Base-by-base conservation (phyloP, 2,113 vertebrate genomes). In the Myanophis thanlyinensis region DNA sequence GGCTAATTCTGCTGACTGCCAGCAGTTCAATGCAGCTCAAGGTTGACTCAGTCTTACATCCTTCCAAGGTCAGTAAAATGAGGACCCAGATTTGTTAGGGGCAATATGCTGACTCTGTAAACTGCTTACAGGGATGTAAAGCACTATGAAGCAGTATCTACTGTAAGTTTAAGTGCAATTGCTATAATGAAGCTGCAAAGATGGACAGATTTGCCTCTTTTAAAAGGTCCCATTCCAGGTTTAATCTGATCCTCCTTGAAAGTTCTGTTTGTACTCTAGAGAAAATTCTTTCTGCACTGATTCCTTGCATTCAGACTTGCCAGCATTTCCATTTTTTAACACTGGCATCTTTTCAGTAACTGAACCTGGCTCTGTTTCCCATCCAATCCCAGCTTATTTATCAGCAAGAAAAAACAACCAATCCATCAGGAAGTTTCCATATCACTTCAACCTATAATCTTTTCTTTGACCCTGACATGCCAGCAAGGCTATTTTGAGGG, bases 281-380 rank as follows among this genome's bases (percentile, higher is more conserved):
- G 18, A 80, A 80, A 44, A 40, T 49, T 59, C 48, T 90, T 93
- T 94, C 89, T 93, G 88, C 87, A 47, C n/a, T 84, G 51, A 85
- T 92, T 54, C 44, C 30, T 52, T 85, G 27, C 51, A 85, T 15
- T 86, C 73, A 3, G 56, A 51, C 54, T 85, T 92, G 0, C 88
- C 59, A 91, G 80, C 88, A 93, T 96, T 97, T 96, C 91, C 91
- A 92, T 95, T 96, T 93, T 59, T 23, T 10, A 95, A 84, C 23
- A 93, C 52, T 62, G 91, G 88, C 89, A 46, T n/a, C 51, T 93
- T 94, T 80, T 92, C 87, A 95, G 30, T 27, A 93, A 94, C 91
- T 94, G 87, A 35, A 40, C 35, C 35, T 80, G 18, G 73, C 35
- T 80, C 18, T 2, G 40, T 73, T 73, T 67, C 15, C n/a, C 67